Base-by-base conservation (phyloP, 1,140 invertebrate species). In the Vanessa tameamea region DNA sequence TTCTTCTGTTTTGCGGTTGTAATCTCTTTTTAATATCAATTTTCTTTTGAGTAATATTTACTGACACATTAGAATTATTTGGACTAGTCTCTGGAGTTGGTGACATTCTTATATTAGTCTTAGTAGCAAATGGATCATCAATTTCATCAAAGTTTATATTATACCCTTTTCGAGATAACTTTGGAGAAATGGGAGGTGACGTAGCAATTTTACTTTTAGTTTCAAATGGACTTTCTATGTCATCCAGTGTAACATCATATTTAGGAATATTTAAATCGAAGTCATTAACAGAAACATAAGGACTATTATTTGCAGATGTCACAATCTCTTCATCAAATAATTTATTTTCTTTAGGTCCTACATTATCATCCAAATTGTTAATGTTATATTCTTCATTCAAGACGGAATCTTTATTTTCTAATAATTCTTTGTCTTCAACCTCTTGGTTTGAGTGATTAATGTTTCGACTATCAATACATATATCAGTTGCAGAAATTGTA, bases 111-210 rank as follows among this genome's bases (percentile, higher is more conserved):
- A 89, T 88, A 73, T 85, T 89, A 20, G 80, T 85, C 81, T 90
- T 92, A 9, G 88, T 89, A 9, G 88, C 86, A 84, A 92, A 92
- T 26, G 90, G 90, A 75, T 92, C 81, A 48, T 88, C 85, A 47
- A 91, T 86, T 47, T 89, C 85, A 73, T 90, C 90, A 76, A 92
- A 92, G 75, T 90, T 87, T 53, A 90, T 86, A 70, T 89, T 88
- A 75, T 90, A 92, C 20, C 86, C 87, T 78, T 88, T 90, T 51
- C 82, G 84, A 65, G 64, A 67, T 51, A 85, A 80, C 74, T 81
- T 81, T 31, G 83, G 82, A 37, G 84, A 86, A 26, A 71, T 77
- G 13, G 83, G 82, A 26, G 89, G 85, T 37, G 84, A 84, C 14
- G 14, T 14, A 12, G 64, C 20, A 20, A 78, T 50, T 64, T 80